Base-by-base conservation (phyloP, 2,888 invertebrate genomes). In the Andrena trimmerana region DNA sequence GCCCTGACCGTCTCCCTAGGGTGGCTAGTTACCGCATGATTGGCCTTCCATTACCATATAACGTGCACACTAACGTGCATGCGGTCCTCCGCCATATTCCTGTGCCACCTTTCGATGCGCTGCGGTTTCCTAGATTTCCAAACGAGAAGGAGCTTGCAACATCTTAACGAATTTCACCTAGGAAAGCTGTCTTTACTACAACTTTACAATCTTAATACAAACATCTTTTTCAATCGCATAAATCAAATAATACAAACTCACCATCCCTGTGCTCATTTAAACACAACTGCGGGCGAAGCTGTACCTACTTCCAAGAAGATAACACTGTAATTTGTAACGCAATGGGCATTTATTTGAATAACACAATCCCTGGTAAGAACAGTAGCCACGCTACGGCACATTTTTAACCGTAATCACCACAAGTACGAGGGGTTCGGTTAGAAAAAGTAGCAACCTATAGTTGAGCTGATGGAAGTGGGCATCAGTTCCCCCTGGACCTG, bases 31-130 rank as follows among this genome's bases (percentile, higher is more conserved):
- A 93, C 93, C 94, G 93, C 94, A 93, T 93, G 94, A 94, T 94
- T 94, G 93, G 93, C 92, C 94, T 92, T 93, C 93, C 93, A 94
- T 94, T 94, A 94, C 93, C 94, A 94, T 94, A 91, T 86, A 92
- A 89, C 88, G 89, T 89, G 89, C 89, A 90, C 90, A 86, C 84
- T 86, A 85, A 88, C 87, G 83, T 89, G 81, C 82, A 83, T 88
- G 87, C 88, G 82, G 82, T 89, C 74, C 82, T 89, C 84, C 82
- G 54, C 86, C 84, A 85, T 88, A 88, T 84, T 79, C 84, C 83
- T 81, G 54, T 59, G 48, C 74, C 78, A 84, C 77, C 88, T 88
- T 88, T 65, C 76, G 65, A 54, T 88, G 54, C 60, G 74, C 78
- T 76, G 72, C 78, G 67, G 73, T 68, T 78, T 42, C 60, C 66